Evolutionary conservation across 2,888 invertebrate species (phyloP).

Genomic region (Agonopterix heracliana): DNA sequence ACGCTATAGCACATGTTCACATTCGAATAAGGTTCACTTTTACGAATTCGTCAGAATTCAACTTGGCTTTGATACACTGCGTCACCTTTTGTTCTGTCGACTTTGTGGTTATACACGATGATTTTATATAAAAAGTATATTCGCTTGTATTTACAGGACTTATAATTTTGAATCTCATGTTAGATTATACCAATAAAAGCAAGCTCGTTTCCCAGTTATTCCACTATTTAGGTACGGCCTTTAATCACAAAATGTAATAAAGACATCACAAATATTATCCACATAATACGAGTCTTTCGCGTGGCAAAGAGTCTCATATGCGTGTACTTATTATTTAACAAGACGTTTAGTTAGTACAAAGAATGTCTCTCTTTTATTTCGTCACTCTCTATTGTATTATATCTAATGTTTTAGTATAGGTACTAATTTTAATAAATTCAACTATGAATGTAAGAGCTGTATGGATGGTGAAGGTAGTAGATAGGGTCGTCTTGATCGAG

Average conservation of each 20-base stretch:
- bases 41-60: no score
- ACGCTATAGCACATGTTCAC: conserved; percentile 27
- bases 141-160: conserved; percentile 2
- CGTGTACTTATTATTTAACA: conserved; percentile 64
- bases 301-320: conserved; percentile 64
- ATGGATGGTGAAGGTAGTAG: conserved; percentile 57
- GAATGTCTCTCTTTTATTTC: conserved; percentile 70
- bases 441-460: conserved; percentile 45
- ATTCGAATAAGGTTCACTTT: neutral
- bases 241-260: conserved; percentile 54
- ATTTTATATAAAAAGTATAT: neutral
- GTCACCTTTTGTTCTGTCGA: no score
- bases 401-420: conserved; percentile 44
- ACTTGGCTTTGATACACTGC: no score
- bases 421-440: conserved; percentile 48
- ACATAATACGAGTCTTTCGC: conserved; percentile 31
- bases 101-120: neutral
- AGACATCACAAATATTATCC: conserved; percentile 59
- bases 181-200: conserved; percentile 13
- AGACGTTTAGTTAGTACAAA: conserved; percentile 70
- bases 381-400: conserved; percentile 71
- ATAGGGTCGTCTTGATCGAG: conserved; percentile 45
- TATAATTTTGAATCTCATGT: conserved; percentile 33
- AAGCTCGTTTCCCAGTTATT: conserved; percentile 15
- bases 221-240: conserved; percentile 26